Conservation (phyloP, 2,113 vertebrate species). For the Panthera uncia region DNA sequence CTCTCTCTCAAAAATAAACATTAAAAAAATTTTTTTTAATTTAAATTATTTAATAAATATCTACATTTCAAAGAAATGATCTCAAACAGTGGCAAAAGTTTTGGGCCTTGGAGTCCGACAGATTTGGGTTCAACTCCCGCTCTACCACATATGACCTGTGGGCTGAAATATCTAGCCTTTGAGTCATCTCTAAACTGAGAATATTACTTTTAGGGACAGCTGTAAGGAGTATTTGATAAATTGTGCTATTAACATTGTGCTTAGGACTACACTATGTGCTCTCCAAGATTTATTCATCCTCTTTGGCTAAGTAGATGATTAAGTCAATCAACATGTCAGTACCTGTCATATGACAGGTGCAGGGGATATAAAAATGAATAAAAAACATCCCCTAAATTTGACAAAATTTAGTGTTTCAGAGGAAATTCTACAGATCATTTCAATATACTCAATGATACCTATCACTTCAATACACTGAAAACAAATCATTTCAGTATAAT, state of each 20-base stretch:
- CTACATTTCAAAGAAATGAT: slow-evolving; percentile 1
- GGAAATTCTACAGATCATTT: not conserved
- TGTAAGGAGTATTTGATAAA: not conserved
- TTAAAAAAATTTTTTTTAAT: not conserved
- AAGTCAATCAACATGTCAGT: not conserved
- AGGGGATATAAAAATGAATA: slow-evolving; percentile 30
- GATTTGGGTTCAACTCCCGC: not conserved
- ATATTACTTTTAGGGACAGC: not conserved
- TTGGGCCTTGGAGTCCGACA: not conserved
- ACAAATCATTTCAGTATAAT: slow-evolving; percentile 22
- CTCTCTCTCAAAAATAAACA: no score
- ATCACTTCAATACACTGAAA: slow-evolving; percentile 19
- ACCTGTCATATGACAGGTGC: not conserved
- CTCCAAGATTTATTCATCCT: not conserved
- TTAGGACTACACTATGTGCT: not conserved
- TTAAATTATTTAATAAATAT: not conserved
- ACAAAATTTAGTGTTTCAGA: not conserved
- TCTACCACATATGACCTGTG: not conserved
- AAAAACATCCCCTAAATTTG: not conserved
- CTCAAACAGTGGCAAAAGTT: not conserved
- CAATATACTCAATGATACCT: not conserved
- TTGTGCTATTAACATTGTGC: not conserved
- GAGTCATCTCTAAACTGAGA: slow-evolving; percentile 3
- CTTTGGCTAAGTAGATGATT: not conserved
- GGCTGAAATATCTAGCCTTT: not conserved